Base-by-base conservation (phyloP, 2,113 vertebrate species). In the Baryphthengus martii region DNA sequence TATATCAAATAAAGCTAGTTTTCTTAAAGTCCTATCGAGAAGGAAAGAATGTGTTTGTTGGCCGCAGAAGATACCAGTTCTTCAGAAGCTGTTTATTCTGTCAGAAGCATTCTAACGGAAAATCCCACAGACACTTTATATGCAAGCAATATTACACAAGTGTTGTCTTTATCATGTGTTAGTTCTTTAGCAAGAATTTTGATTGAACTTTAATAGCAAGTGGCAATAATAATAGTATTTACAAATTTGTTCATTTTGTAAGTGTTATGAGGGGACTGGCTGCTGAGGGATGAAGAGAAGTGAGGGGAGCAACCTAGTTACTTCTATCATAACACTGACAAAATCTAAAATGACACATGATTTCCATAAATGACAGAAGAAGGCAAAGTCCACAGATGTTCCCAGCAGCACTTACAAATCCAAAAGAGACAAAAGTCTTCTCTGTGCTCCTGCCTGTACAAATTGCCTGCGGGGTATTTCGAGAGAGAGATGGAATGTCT, bases 341-440 rank as follows among this genome's bases (percentile, higher is more conserved):
- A 95, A 91, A 94, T 97, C 75, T 90, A 42, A 86, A 95, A 80
- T 74, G 93, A 92, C 94, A 93, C 55, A 74, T 70, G 88, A 42
- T 96, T 63, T 90, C 82, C 62, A 39, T 83, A 71, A 91, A 76
- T 71, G 93, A 90, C 90, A 86, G 91, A 85, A 94, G 87, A 73
- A 66, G 61, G 35, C 76, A 75, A 90, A 94, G 71, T 66, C 90
- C 85, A 42, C 93, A 93, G 93, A 94, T 88, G 88, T 96, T 95
- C 92, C 88, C 90, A 95, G 85, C 72, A 93, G 72, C 19, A 55
- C 35, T 85, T 82, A 85, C 40, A 96, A 94, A 90, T 91, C 79
- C 82, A 81, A 83, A 96, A 83, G 90, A 95, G 93, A 94, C 88
- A 90, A 95, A 96, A 93, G 88, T 93, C 81, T 83, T 92, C 92